Base-by-base conservation (phyloP, 2,113 vertebrate genomes). In the Picathartes gymnocephalus region DNA sequence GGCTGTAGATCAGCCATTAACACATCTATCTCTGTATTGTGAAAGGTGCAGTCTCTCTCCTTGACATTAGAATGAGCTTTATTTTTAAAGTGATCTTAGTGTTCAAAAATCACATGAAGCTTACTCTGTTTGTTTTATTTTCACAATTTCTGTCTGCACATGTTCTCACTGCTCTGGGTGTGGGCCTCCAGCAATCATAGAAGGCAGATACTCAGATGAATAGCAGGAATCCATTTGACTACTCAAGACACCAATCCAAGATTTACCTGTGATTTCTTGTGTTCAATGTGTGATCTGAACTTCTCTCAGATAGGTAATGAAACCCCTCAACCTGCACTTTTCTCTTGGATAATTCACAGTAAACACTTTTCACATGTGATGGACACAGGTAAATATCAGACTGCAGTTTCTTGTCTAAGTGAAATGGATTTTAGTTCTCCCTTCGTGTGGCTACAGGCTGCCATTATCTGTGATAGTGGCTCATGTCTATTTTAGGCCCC, bases 261-360 rank as follows among this genome's bases (percentile, higher is more conserved):
- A 87, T 89, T 88, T 96, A 92, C 92, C 86, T 96, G 69, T 91
- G 93, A 72, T 97, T 97, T 89, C 89, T 89, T 93, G 76, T 93
- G 82, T 93, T 91, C 93, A 50, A 4, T 54, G 68, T 93, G 89
- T 96, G 93, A 90, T 93, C 81, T 54, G 86, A 95, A 73, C 92
- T 94, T 83, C 78, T 90, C 40, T 94, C 83, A 82, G 86, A 93
- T 60, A 80, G n/a, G 57, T 96, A 86, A 95, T 95, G 85, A 92
- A 94, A 88, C 94, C 95, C 86, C 90, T 96, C 71, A 69, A 82
- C 90, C 89, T 92, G 68, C 81, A 95, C 88, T 97, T 97, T 96
- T 93, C 97, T 97, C 88, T 92, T 94, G 84, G 97, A 97, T 97
- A 98, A 97, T 98, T 97, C 95, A 93, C 97, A 94, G 90, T 86